phyloP scores from a whole-genome alignment of 2,113 vertebrate genomes.

The Thymallus thymallus region DNA sequence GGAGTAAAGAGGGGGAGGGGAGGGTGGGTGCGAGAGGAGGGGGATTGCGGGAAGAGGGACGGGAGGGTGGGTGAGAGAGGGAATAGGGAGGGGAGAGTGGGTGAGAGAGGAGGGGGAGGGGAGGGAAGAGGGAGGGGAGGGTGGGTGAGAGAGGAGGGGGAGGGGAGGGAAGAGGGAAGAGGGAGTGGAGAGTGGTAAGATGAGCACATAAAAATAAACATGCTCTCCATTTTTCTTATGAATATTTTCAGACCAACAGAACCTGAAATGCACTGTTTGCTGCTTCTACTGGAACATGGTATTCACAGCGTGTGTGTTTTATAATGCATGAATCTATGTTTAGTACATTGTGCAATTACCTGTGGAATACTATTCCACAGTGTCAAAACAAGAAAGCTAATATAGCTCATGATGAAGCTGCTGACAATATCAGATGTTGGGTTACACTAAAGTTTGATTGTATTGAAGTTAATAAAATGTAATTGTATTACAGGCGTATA shows the following conservation, averaged over 20 bases:
- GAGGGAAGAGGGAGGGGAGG: not conserved
- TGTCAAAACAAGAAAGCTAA: too few species aligned
- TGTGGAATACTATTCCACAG: not conserved
- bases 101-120: not conserved
- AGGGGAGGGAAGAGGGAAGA: not conserved
- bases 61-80: not conserved
- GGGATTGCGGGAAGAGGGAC: not conserved
- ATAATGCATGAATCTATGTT: not conserved
- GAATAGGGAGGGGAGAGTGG: not conserved
- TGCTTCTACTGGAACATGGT: not conserved
- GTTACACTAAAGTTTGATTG: too few species aligned
- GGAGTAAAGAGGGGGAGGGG: not conserved
- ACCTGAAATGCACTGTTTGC: constrained; percentile 22
- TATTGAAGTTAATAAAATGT: too few species aligned
- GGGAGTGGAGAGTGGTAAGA: not conserved
- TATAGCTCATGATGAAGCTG: too few species aligned
- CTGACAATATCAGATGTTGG: too few species aligned
- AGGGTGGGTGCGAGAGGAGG: not conserved
- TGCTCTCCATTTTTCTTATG: constrained; percentile 36
- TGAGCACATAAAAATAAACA: constrained; percentile 6
- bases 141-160: not conserved
- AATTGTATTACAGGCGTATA: too few species aligned
- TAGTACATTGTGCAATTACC: not conserved
- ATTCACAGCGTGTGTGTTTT: not conserved
- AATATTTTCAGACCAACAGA: constrained; percentile 14